Percentiles rank a stretch among this genome's conserved stretches.
phyloP scores from a whole-genome alignment of 2,888 invertebrate genomes.

The Drosophila demipolita region DNA sequence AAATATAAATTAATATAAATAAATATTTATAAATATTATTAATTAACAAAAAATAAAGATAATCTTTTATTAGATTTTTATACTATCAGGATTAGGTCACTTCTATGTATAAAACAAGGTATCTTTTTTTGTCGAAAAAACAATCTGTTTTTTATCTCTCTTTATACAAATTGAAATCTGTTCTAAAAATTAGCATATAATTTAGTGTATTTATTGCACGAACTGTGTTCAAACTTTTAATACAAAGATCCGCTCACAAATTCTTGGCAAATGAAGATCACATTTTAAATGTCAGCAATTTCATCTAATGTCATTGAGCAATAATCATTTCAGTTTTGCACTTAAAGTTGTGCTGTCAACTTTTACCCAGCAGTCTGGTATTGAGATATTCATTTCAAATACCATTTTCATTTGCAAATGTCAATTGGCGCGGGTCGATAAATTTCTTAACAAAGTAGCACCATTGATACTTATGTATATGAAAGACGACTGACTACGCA shows the following conservation, averaged over 20 bases:
- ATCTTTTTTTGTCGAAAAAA: neutral
- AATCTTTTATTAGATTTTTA: neutral
- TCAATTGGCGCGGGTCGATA: slow-evolving; percentile 53
- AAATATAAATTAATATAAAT: too few species aligned
- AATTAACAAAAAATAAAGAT: neutral
- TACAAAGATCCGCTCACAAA: neutral
- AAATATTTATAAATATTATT: too few species aligned
- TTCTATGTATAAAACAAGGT: neutral
- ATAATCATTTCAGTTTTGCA: slow-evolving; percentile 24
- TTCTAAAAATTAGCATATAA: neutral
- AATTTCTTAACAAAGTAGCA: slow-evolving; percentile 55
- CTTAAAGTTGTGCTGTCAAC: slow-evolving; percentile 3
- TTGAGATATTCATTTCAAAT: slow-evolving; percentile 54
- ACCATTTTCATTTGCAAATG: slow-evolving; percentile 59
- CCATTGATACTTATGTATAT: slow-evolving; percentile 56
- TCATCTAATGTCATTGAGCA: slow-evolving; percentile 33
- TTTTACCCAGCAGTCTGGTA: neutral
- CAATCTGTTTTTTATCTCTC: neutral
- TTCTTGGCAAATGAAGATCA: neutral
- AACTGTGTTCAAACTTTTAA: neutral
- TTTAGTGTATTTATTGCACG: neutral
- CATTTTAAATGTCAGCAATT: slow-evolving; percentile 12
- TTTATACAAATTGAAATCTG: neutral
- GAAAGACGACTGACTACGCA: slow-evolving; percentile 3
- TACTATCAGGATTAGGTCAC: neutral